Evolutionary conservation across 2,888 invertebrate genomes (phyloP), one percentile per base, ranked within the genome.

Genomic region (Acleris holmiana): DNA sequence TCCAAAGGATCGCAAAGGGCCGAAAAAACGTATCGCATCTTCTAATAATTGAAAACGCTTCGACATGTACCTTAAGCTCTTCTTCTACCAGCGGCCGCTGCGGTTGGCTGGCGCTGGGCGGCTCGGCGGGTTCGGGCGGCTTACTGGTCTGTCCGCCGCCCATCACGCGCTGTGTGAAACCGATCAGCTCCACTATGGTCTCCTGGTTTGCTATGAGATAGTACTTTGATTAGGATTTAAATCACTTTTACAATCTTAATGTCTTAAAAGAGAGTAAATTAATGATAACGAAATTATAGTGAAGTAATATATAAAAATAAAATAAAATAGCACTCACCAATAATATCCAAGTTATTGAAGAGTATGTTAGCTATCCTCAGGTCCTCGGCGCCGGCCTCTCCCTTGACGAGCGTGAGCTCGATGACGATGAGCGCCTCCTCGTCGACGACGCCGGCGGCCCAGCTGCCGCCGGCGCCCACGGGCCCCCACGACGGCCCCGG

Each of bases 261-360:
- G 5, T 23, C 23, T 6, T 23, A 23, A 23, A 8, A 29, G 8
- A 29, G 8, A 8, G 2, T 29, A 10, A 29, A 29, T 29, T 29
- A 13, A 13, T 29, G 1, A 13, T 2, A 3, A 29, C 29, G 1
- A 10, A 7, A 29, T 29, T 29, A 29, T 29, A 29, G 48, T 18
- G 19, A 48, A 13, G 0, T 8, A 48, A 13, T 6, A 23, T 25
- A 0, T 6, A 23, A 6, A 23, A 23, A 49, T 0, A 40, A 35
- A 47, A 2, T 29, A 47, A 19, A 51, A 61, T 65, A 50, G 17
- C 76, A 73, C 93, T 92, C 79, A 96, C 97, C 98, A 69, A 98
- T 98, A 61, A 99, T 96, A 84, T 99, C 99, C 71, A 99, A 93
- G 84, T 97, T 98, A 81, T 99, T 99, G 79, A 99, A 99, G 73